Evolutionary conservation across 1,140 invertebrate species (phyloP), one percentile per base, ranked within the genome.

Genomic region (Hyphantria cunea): DNA sequence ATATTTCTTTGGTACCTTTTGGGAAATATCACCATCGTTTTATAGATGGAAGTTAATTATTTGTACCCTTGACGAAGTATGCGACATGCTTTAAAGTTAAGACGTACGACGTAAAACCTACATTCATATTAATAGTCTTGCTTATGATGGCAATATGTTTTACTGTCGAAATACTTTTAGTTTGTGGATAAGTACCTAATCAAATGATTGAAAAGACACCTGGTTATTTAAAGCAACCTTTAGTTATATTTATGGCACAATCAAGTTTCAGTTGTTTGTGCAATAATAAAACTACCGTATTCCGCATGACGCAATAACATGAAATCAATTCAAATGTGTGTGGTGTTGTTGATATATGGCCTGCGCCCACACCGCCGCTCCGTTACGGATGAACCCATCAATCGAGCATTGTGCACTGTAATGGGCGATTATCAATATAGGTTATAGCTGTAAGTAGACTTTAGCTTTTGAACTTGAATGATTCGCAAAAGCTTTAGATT

Each of bases 311-410:
- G 58, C 47, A 61, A 62, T 60, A 51, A 61, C 44, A 55, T 51
- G 58, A 56, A 66, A 62, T 56, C 64, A 51, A 62, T 62, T 39
- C 56, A 13, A 48, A 12, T 33, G 53, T 34, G 11, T 37, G 50
- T 39, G 25, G 50, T 52, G 53, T 48, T 63, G 45, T 55, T 75
- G 64, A 72, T 62, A 66, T 71, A 78, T 73, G 32, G 54, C 45
- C 56, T 64, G 68, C 70, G 72, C 72, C 70, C 72, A 78, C 72
- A 69, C 65, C 15, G n/a, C 51, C 15, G 15, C 51, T 39, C 42
- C 53, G 53, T 56, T 39, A 53, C 61, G 47, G 63, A 70, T 63
- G 55, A 63, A 55, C 52, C 51, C 67, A 64, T 66, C 62, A 63
- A 42, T 48, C 32, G 48, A 12, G 66, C 67, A 68, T 68, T 65